A percentile compares a stretch with the other conserved stretches of the same genome.
Evolutionary conservation across 2,113 vertebrate species (phyloP).

Genomic region (Oxyura jamaicensis): DNA sequence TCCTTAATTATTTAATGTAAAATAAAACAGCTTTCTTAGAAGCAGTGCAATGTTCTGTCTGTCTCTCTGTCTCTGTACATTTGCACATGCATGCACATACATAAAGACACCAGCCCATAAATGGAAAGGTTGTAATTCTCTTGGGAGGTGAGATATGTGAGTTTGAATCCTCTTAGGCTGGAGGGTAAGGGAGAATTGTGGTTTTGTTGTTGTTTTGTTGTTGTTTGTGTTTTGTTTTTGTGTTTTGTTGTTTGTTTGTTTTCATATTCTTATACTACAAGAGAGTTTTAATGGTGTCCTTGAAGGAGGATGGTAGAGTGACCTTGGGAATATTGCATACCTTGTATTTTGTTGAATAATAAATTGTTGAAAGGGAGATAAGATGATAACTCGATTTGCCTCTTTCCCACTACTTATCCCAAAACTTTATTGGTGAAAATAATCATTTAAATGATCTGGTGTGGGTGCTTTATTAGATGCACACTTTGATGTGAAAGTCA

Average conservation of each 20-base stretch:
- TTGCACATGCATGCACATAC: neutral
- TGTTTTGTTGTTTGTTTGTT: no score
- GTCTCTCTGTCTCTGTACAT: neutral
- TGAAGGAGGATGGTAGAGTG: neutral
- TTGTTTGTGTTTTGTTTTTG: no score
- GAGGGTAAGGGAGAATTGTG: conserved; percentile 14
- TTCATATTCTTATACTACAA: neutral
- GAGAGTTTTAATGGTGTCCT: neutral
- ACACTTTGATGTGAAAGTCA: neutral
- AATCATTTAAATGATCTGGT: conserved; percentile 4
- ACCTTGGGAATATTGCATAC: conserved; percentile 9
- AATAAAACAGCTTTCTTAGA: neutral
- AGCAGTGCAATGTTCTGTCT: neutral
- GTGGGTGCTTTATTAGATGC: neutral
- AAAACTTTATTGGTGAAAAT: neutral
- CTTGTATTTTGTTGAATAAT: neutral
- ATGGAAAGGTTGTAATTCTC: neutral
- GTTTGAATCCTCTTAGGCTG: conserved; percentile 44
- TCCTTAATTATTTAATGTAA: conserved; percentile 14
- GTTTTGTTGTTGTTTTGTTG: no score
- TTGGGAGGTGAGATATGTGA: conserved; percentile 1
- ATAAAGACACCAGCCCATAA: neutral
- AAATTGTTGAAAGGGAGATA: neutral
- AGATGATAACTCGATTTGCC: no score
- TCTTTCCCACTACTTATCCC: no score